Evolutionary conservation across 2,888 invertebrate species (phyloP).

Genomic region (Eristalinus aeneus): DNA sequence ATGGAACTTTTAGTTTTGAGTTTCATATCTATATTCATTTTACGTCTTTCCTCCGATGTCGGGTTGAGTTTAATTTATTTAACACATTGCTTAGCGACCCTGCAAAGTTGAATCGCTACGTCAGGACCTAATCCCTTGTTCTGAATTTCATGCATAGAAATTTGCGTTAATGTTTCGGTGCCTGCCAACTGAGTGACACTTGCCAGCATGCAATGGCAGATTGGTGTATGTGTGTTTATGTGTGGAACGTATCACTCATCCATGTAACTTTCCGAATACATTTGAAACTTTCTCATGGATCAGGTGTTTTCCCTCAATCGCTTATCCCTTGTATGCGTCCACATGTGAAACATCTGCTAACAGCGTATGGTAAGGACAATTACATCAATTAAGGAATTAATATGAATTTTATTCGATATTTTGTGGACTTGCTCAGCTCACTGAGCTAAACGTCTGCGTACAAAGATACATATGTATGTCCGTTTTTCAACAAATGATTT

Average conservation of each 20-base stretch:
- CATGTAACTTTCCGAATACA: not conserved
- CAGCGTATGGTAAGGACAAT: not conserved
- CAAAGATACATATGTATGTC: too few species aligned
- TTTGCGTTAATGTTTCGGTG: slow-evolving; percentile 44
- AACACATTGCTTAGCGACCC: slow-evolving; percentile 48
- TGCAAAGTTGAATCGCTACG: slow-evolving; percentile 50
- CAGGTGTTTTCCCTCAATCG: not conserved
- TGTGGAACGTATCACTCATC: not conserved
- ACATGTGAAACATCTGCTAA: not conserved
- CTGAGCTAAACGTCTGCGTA: too few species aligned
- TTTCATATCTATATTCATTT: slow-evolving; percentile 60
- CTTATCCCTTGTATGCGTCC: not conserved
- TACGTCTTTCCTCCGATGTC: slow-evolving; percentile 51
- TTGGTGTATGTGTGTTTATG: too few species aligned
- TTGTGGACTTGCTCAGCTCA: too few species aligned
- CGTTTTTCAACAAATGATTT: too few species aligned
- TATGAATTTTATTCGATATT: not conserved
- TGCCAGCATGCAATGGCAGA: slow-evolving; percentile 34
- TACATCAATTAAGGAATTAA: not conserved
- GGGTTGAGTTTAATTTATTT: slow-evolving; percentile 54
- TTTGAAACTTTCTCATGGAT: not conserved
- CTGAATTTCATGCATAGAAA: slow-evolving; percentile 53
- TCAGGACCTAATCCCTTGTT: slow-evolving; percentile 42
- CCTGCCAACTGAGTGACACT: slow-evolving; percentile 5
- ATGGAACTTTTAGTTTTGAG: slow-evolving; percentile 69